A percentile compares a stretch with the other conserved stretches of the same genome.
Conservation (phyloP, 2,113 vertebrate species). For the Oryzias curvinotus region DNA sequence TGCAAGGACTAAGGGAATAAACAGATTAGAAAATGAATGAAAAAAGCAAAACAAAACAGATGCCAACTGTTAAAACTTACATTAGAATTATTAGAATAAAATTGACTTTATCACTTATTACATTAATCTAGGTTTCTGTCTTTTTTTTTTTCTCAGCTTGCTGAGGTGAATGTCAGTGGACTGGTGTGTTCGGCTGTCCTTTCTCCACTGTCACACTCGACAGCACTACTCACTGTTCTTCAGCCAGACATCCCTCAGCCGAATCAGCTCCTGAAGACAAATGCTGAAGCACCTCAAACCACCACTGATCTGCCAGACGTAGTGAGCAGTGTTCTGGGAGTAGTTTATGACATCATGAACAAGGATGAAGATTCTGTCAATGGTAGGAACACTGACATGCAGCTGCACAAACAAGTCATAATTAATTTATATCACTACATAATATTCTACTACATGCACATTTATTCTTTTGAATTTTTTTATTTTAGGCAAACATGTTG, state of each 20-base stretch:
- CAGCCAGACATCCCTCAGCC: constrained; percentile 33
- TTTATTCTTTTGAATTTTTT: no score
- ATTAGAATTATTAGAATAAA: no score
- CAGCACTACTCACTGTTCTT: constrained; percentile 83
- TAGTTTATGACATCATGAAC: constrained; percentile 68
- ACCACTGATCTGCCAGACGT: constrained; percentile 77
- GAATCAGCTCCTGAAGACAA: constrained; percentile 4
- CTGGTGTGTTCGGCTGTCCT: constrained; percentile 80
- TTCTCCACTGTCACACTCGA: constrained; percentile 75
- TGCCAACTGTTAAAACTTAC: no score
- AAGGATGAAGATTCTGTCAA: constrained; percentile 44
- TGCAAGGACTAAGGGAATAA: no score
- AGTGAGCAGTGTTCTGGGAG: constrained; percentile 77
- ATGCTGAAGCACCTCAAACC: constrained; percentile 43
- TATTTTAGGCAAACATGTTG: no score
- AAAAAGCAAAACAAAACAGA: no score
- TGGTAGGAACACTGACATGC: constrained; percentile 25
- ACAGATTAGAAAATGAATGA: no score
- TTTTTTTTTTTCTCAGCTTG: constrained; percentile 74
- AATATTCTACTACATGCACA: no score
- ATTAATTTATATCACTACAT: no score
- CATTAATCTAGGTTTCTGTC: background rate
- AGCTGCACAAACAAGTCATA: background rate
- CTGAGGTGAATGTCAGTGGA: constrained; percentile 75
- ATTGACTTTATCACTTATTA: no score